These are phyloP conservation scores for Antheraea yamamai DNA, from an alignment of 2,888 invertebrate genomes.

Conservation along the genomic window DNA sequence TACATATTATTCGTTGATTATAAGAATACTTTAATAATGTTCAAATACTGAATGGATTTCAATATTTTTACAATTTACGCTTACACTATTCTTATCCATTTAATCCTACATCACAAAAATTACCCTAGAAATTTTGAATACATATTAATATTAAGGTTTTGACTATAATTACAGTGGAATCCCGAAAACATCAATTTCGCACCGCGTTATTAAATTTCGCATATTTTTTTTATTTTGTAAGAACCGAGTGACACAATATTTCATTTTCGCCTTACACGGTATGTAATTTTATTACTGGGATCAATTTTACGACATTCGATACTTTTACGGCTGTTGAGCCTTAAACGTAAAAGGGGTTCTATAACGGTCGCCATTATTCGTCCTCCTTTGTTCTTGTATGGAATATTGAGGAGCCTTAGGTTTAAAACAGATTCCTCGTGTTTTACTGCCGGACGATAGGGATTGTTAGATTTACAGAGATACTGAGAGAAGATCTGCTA, in stretches of 20 bases:
- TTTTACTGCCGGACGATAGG: conserved; percentile 36
- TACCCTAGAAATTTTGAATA: background rate
- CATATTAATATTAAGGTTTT: background rate
- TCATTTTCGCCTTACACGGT: conserved; percentile 67
- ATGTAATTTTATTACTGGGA: conserved; percentile 71
- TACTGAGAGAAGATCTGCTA: conserved; percentile 12
- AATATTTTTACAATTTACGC: background rate
- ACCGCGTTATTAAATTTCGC: conserved; percentile 45
- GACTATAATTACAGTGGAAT: conserved; percentile 12
- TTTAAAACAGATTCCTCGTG: conserved; percentile 44
- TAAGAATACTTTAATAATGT: background rate
- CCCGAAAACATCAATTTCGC: conserved; percentile 33
- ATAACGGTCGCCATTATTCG: conserved; percentile 49
- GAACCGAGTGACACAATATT: conserved; percentile 54
- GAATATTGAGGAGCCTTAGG: conserved; percentile 50
- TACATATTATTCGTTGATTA: background rate
- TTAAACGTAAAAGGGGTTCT: conserved; percentile 68
- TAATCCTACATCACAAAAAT: background rate
- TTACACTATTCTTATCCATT: no score
- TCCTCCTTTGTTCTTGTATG: conserved; percentile 52
- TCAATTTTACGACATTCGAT: conserved; percentile 73
- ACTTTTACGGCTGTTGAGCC: conserved; percentile 72
- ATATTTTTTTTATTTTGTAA: conserved; percentile 44
- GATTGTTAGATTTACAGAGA: conserved; percentile 21
- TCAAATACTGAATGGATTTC: background rate